phyloP scores from a whole-genome alignment of 2,113 vertebrate species.

The Delphinapterus leucas region DNA sequence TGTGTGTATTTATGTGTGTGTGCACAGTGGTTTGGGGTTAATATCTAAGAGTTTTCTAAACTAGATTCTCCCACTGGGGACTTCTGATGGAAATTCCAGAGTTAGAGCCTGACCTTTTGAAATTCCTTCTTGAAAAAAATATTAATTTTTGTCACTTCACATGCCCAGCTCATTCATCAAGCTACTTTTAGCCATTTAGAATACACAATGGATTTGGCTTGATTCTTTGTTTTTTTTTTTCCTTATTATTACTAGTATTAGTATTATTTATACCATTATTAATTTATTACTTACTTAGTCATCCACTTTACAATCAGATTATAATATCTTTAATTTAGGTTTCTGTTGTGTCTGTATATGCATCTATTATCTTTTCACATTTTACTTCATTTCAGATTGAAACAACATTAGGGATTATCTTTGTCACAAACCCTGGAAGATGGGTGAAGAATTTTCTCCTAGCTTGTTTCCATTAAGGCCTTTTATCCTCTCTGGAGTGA shows the following conservation, averaged over 20 bases:
- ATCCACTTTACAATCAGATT: neutral
- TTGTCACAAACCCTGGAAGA: neutral
- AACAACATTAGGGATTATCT: neutral
- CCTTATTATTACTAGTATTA: neutral
- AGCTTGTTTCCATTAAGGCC: neutral
- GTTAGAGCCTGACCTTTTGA: neutral
- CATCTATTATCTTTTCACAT: neutral
- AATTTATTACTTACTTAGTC: neutral
- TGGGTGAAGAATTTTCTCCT: neutral
- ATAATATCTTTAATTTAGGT: neutral
- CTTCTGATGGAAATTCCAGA: neutral
- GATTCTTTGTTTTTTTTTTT: neutral
- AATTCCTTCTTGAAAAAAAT: neutral
- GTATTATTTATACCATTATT: neutral
- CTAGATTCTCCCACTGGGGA: neutral
- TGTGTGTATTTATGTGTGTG: neutral
- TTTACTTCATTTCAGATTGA: neutral
- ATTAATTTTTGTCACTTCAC: neutral
- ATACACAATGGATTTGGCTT: neutral
- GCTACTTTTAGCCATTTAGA: neutral
- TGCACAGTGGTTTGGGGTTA: neutral
- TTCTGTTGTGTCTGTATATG: neutral
- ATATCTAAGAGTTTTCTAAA: neutral
- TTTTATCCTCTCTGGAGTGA: neutral
- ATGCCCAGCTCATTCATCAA: neutral